A percentile compares a stretch with the other conserved stretches of the same genome.
phyloP scores from a whole-genome alignment of 30 jellyfish, hydroid and myxozoan species.

The Clytia hemisphaerica region DNA sequence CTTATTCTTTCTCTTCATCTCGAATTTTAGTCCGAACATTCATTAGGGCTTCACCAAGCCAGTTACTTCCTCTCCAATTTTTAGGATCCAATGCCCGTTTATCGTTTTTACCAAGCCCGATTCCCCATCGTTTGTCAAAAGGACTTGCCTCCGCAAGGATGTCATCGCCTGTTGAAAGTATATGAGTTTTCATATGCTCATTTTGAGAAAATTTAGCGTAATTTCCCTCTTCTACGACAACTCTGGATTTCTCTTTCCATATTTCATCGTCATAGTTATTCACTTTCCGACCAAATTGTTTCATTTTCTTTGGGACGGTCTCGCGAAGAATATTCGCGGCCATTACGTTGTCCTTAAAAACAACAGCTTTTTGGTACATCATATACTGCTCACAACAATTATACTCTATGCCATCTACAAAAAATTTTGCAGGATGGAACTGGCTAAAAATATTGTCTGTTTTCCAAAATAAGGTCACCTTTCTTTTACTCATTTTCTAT shows the following conservation, averaged over 20 bases:
- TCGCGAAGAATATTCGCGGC: slow-evolving; percentile 21
- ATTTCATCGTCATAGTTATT: slow-evolving; percentile 28
- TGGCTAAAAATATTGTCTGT: slow-evolving; percentile 26
- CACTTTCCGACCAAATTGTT: slow-evolving; percentile 30
- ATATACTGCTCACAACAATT: slow-evolving; percentile 33
- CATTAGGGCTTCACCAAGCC: slow-evolving; percentile 35
- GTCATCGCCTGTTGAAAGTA: slow-evolving; percentile 13
- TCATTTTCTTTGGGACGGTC: slow-evolving; percentile 7
- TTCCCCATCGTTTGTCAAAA: slow-evolving; percentile 38
- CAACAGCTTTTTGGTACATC: slow-evolving; percentile 38
- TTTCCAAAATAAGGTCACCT: slow-evolving; percentile 17
- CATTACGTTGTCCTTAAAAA: slow-evolving; percentile 24
- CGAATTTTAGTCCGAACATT: slow-evolving; percentile 5
- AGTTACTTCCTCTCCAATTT: slow-evolving; percentile 34
- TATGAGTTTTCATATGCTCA: slow-evolving; percentile 6
- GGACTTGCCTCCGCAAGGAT: slow-evolving; percentile 40
- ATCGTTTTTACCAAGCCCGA: slow-evolving; percentile 21
- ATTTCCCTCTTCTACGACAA: slow-evolving; percentile 27
- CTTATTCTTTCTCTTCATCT: no score
- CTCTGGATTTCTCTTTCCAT: slow-evolving; percentile 27
- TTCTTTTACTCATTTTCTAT: not conserved
- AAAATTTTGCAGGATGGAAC: slow-evolving; percentile 27
- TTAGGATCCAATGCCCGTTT: slow-evolving; percentile 3
- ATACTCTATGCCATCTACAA: slow-evolving; percentile 26
- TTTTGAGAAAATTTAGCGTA: slow-evolving; percentile 23